Base-by-base conservation (phyloP, 2,797 vertebrate species). In the Phoeniculus purpureus region DNA sequence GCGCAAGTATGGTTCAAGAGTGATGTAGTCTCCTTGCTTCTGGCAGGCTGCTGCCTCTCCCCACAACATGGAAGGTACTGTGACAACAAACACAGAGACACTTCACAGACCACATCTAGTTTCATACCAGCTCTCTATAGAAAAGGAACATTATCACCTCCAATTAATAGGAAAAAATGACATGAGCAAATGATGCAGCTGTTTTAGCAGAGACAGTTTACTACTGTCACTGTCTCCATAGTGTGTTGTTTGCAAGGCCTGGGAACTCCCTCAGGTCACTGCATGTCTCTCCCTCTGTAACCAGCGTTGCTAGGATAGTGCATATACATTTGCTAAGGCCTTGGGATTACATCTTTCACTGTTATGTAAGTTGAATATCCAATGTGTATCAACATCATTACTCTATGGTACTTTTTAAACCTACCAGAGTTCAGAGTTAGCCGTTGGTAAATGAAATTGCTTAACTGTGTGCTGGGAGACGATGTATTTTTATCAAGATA, bases 11-110 rank as follows among this genome's bases (percentile, higher is more conserved):
- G 37, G 89, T 15, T 54, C 48, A 89, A 85, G 94, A 95, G 85
- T 92, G 90, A 96, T 92, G 91, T 81, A 92, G 91, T 89, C 89
- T 86, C 81, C 60, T 50, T 29, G 79, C 81, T 90, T 60, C 51
- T 20, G 5, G 9, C 59, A 94, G 58, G 81, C 88, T 93, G 79
- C 76, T 90, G 55, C 60, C 56, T 90, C 93, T 97, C 87, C 68
- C 73, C 1, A 16, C 10, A 15, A 95, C 10, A 45, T 50, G 83
- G 66, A 94, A 94, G 68, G 58, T 64, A 61, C 47, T 60, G 79
- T 7, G 0, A 55, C 73, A 78, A 75, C 32, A 79, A 64, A 50
- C 70, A 55, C 92, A 75, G 61, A 75, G 61, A 55, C n/a, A 54
- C 67, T 71, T 68, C 47, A 85, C 80, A 75, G 71, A 85, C 62